Evolutionary conservation across 2,888 invertebrate species (phyloP), one percentile per base, ranked within the genome.

Genomic region (Nasonia oneida): DNA sequence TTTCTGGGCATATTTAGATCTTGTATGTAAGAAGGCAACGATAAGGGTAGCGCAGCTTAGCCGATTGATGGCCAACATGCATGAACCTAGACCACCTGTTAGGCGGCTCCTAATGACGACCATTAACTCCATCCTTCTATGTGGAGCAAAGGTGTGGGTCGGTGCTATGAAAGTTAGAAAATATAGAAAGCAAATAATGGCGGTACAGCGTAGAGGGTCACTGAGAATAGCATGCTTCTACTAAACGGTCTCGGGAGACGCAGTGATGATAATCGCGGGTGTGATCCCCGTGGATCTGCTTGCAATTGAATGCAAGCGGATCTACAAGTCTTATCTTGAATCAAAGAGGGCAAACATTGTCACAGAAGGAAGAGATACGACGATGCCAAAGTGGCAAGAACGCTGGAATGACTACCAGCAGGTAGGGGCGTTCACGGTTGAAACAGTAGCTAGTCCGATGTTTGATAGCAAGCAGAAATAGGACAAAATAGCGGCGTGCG

Each of bases 211-310:
- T 1, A 78, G 74, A 57, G 81, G 81, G 8, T 89, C 89, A 0
- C 71, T 90, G 15, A 77, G 88, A 23, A 83, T 89, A 1, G 81
- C 88, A 10, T 86, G 85, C 75, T 84, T 88, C 0, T 90, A 90
- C 71, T 67, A 88, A 15, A 89, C 89, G 3, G 89, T 90, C 1
- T 90, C 90, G 12, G 89, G 87, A 14, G 75, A 87, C 3, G 89
- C 89, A 3, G 83, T 86, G 4, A 64, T 89, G 39, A 88, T 89
- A 29, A 73, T 90, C 0, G 89, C 37, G 29, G 29, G 29, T 29
- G 29, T 29, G 29, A 29, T 29, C 29, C 29, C 29, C 29, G 1
- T 29, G 29, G 29, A 29, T 29, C 29, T 29, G 29, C 29, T 29
- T 29, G 29, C 29, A 29, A 29, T 29, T 29, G 29, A 29, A 29